These are phyloP conservation scores for Drosophila limbata DNA, from an alignment of 2,888 invertebrate genomes.

Conservation along the genomic window DNA sequence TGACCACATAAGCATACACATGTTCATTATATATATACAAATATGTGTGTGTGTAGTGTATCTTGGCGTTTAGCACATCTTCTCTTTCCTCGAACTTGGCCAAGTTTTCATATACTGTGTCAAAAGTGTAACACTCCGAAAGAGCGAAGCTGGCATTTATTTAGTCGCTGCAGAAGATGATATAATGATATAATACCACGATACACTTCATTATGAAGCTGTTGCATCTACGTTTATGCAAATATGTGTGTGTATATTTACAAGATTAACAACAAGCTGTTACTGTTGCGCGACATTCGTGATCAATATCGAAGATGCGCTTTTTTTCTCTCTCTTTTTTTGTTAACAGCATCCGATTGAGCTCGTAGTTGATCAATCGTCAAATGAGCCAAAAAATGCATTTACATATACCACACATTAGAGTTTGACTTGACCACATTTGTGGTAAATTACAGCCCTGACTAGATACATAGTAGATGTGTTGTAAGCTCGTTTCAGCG, in stretches of 20 bases:
- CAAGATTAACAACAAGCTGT: slow-evolving; percentile 38
- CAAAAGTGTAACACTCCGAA: slow-evolving; percentile 43
- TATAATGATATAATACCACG: slow-evolving; percentile 63
- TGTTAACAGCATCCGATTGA: slow-evolving; percentile 15
- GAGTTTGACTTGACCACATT: slow-evolving; percentile 40
- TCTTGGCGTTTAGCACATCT: slow-evolving; percentile 65
- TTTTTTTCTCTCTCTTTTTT: slow-evolving; percentile 12
- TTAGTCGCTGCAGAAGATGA: slow-evolving; percentile 31
- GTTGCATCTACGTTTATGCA: slow-evolving; percentile 14
- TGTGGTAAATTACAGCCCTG: slow-evolving; percentile 28
- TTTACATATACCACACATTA: slow-evolving; percentile 61
- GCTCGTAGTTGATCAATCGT: slow-evolving; percentile 60
- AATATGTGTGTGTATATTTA: slow-evolving; percentile 22
- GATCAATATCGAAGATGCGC: slow-evolving; percentile 33
- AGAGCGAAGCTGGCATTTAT: slow-evolving; percentile 16
- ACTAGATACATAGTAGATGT: slow-evolving; percentile 1
- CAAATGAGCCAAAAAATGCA: slow-evolving; percentile 37
- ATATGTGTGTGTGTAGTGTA: slow-evolving; percentile 18
- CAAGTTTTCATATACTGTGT: slow-evolving; percentile 58
- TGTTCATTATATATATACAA: not conserved
- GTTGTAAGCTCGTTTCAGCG: slow-evolving; percentile 52
- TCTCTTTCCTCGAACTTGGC: slow-evolving; percentile 47
- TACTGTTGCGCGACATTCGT: slow-evolving; percentile 49
- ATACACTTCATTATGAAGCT: slow-evolving; percentile 33
- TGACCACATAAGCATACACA: slow-evolving; percentile 13